These are phyloP conservation scores for Yponomeuta malinellus DNA, from an alignment of 2,888 invertebrate genomes.

Conservation along the genomic window DNA sequence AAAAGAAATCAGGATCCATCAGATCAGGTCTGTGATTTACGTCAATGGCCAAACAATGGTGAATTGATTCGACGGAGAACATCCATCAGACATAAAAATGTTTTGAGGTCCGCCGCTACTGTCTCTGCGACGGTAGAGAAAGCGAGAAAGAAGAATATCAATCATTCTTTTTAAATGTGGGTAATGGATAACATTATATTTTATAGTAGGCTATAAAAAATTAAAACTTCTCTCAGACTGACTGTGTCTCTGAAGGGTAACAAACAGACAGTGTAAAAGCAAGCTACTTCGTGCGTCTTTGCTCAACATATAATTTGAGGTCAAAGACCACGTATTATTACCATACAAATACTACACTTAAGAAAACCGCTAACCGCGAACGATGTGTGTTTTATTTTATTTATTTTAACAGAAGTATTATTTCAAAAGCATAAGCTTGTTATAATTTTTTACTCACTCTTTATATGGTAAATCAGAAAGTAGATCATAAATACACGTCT, in stretches of 20 bases:
- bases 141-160: neutral
- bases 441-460: neutral
- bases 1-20: neutral
- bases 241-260: neutral
- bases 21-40: conserved; percentile 29
- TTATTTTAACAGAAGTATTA: too few species aligned
- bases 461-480: too few species aligned
- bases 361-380: neutral
- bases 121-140: neutral
- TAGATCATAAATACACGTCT: too few species aligned
- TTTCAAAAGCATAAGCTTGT: too few species aligned
- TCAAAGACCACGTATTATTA: neutral
- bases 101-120: neutral
- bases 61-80: conserved; percentile 35
- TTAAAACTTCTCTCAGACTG: neutral
- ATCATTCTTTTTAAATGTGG: neutral
- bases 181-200: neutral
- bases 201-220: neutral
- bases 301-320: neutral
- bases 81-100: neutral
- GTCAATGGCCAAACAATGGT: conserved; percentile 49
- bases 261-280: neutral
- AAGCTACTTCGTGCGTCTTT: neutral
- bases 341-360: neutral
- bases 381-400: neutral